These are phyloP conservation scores for Melitaea cinxia DNA, from an alignment of 1,140 invertebrate genomes.

Conservation along the genomic window DNA sequence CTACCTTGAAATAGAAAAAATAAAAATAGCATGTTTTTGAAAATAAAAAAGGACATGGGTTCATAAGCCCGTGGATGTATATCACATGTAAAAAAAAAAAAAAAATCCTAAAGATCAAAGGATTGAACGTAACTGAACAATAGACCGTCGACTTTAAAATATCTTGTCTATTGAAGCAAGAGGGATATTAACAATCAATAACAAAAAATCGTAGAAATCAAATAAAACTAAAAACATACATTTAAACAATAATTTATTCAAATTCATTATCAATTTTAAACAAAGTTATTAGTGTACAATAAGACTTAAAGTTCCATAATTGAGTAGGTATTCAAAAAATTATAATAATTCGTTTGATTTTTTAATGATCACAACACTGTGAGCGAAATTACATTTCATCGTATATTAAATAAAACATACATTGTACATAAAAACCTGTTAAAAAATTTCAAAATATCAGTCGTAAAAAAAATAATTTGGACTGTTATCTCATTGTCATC, in stretches of 20 bases:
- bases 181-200: not conserved
- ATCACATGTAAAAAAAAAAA: too few species aligned
- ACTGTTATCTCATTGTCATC: constrained; percentile 19
- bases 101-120: too few species aligned
- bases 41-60: too few species aligned
- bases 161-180: too few species aligned
- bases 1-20: too few species aligned
- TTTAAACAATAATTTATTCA: constrained; percentile 48
- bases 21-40: too few species aligned
- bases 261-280: constrained; percentile 41
- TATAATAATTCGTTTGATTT: constrained; percentile 19
- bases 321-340: constrained; percentile 22
- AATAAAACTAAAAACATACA: constrained; percentile 35
- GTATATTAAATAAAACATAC: constrained; percentile 4
- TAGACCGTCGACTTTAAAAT: too few species aligned
- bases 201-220: not conserved
- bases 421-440: constrained; percentile 5
- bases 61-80: too few species aligned
- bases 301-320: constrained; percentile 29
- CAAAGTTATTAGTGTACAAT: constrained; percentile 32
- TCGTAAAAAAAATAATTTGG: constrained; percentile 15
- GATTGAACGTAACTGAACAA: too few species aligned
- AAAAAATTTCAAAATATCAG: constrained; percentile 28
- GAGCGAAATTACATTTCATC: constrained; percentile 18
- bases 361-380: constrained; percentile 26